phyloP scores from a whole-genome alignment of 2,888 invertebrate genomes.

The Drosophila melanosoma region DNA sequence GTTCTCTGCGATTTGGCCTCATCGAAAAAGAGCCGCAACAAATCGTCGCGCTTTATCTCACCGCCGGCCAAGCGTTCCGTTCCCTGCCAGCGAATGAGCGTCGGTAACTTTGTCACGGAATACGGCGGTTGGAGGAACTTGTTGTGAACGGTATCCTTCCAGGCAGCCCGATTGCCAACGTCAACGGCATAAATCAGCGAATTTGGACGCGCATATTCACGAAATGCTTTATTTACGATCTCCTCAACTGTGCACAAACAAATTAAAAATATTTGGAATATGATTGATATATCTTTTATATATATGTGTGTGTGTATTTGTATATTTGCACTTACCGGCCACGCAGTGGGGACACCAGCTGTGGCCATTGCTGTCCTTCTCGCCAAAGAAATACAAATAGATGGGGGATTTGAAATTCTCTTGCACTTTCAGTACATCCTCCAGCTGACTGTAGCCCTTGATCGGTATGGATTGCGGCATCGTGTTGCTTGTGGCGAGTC shows the following conservation, averaged over 20 bases:
- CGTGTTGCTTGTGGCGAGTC: not conserved
- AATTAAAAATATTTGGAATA: not conserved
- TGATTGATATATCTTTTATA: not conserved
- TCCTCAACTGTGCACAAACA: conserved; percentile 84
- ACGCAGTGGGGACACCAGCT: conserved; percentile 97
- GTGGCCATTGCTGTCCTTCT: conserved; percentile 84
- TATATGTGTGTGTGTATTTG: not conserved
- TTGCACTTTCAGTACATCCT: conserved; percentile 47
- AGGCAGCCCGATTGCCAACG: conserved; percentile 89
- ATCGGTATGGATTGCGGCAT: conserved; percentile 62
- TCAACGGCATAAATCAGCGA: conserved; percentile 89
- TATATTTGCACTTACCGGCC: conserved; percentile 86
- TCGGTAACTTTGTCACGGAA: conserved; percentile 90
- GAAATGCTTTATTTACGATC: conserved; percentile 88
- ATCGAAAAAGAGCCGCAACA: conserved; percentile 91
- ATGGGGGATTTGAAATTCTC: conserved; percentile 46
- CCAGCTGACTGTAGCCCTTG: conserved; percentile 49
- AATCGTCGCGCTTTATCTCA: conserved; percentile 89
- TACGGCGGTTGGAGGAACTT: conserved; percentile 90
- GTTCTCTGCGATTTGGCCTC: conserved; percentile 82
- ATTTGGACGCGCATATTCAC: conserved; percentile 86
- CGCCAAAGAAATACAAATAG: conserved; percentile 62
- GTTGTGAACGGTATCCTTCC: conserved; percentile 91
- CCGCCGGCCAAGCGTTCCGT: conserved; percentile 90
- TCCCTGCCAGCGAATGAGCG: conserved; percentile 86